A percentile compares a stretch with the other conserved stretches of the same genome.
Conservation (phyloP, 1,140 invertebrate species). For the Brachionus calyciflorus region DNA sequence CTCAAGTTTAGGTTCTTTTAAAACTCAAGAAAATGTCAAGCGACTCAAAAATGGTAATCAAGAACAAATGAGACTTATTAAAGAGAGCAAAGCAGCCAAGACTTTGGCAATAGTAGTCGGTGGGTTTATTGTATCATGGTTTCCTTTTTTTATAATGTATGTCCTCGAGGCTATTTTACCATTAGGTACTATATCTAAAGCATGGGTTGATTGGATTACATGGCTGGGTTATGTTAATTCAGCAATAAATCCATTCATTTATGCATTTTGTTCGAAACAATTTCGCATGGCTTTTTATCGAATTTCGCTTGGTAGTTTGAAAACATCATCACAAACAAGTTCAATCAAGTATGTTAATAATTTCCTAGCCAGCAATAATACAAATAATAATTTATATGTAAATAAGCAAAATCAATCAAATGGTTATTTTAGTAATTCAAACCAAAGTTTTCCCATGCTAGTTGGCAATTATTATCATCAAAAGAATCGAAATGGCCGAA, state of each 20-base stretch:
- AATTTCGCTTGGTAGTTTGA: conserved; percentile 27
- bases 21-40: not conserved
- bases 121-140: conserved; percentile 86
- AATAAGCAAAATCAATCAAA: conserved; percentile 4
- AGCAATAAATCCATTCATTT: conserved; percentile 71
- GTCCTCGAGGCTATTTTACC: conserved; percentile 62
- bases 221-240: conserved; percentile 99
- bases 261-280: conserved; percentile 53
- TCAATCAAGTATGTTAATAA: conserved; percentile 4
- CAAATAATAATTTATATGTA: not conserved
- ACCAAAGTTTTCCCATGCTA: not conserved
- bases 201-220: conserved; percentile 86
- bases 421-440: conserved; percentile 2
- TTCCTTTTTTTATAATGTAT: conserved; percentile 94
- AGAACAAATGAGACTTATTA: conserved; percentile 16
- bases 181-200: conserved; percentile 50
- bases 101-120: conserved; percentile 86
- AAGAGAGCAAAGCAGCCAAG: conserved; percentile 78
- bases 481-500: not conserved
- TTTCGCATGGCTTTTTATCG: conserved; percentile 48
- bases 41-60: not conserved
- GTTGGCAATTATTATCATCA: not conserved
- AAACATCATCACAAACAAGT: conserved; percentile 4
- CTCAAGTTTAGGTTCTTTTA: not conserved
- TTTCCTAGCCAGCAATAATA: too few species aligned